Evolutionary conservation across 1,140 invertebrate species (phyloP).

Genomic region (fruit fly (Drosophila melanogaster)): DNA sequence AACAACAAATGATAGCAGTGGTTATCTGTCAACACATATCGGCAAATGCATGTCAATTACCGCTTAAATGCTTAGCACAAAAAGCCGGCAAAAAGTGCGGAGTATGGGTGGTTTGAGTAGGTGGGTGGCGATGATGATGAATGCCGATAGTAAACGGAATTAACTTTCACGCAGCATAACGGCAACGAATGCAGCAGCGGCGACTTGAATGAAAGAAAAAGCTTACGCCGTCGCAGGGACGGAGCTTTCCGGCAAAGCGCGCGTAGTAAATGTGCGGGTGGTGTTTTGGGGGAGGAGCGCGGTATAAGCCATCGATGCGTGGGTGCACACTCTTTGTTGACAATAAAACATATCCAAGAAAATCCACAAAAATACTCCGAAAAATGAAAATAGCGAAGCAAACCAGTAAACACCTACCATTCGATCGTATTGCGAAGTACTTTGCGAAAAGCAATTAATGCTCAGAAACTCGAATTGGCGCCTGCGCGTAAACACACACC

Average conservation of each 20-base stretch:
- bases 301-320: not conserved
- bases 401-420: slow-evolving; percentile 35
- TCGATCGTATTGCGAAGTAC: slow-evolving; percentile 27
- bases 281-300: slow-evolving; percentile 1
- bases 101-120: slow-evolving; percentile 7
- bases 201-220: slow-evolving; percentile 82
- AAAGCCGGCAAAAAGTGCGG: slow-evolving; percentile 64
- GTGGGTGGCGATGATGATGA: slow-evolving; percentile 61
- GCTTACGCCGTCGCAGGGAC: slow-evolving; percentile 67
- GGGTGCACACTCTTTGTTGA: slow-evolving; percentile 12
- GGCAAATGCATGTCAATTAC: slow-evolving; percentile 80
- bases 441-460: slow-evolving; percentile 57
- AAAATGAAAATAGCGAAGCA: not conserved
- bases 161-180: slow-evolving; percentile 80
- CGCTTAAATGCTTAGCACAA: slow-evolving; percentile 74
- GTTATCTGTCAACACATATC: slow-evolving; percentile 79
- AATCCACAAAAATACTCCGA: not conserved
- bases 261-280: slow-evolving; percentile 81
- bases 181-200: slow-evolving; percentile 52
- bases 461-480: slow-evolving; percentile 58
- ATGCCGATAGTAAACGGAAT: slow-evolving; percentile 82
- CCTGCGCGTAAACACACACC: slow-evolving; percentile 66
- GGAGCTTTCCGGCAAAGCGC: slow-evolving; percentile 75
- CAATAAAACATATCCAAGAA: not conserved
- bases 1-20: slow-evolving; percentile 16